phyloP scores from a whole-genome alignment of 2,113 vertebrate genomes.

The Dendropsophus ebraccatus region DNA sequence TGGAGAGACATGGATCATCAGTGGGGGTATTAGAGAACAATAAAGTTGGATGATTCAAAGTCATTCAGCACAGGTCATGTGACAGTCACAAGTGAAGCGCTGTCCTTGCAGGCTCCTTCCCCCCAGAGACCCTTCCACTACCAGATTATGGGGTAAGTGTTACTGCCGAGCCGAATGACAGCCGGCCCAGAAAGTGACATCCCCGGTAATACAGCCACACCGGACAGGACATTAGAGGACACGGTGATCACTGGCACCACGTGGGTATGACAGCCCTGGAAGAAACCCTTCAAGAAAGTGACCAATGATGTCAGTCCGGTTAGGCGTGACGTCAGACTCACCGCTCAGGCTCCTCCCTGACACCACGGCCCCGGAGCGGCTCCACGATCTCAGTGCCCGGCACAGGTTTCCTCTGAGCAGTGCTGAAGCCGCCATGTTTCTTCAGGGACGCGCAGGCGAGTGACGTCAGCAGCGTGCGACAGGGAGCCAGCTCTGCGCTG shows the following conservation, averaged over 20 bases:
- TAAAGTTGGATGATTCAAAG: not conserved
- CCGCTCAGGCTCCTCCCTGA: slow-evolving; percentile 19
- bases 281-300: not conserved
- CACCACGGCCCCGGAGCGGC: not conserved
- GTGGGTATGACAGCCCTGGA: not conserved
- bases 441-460: not conserved
- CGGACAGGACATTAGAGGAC: not conserved
- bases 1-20: no score
- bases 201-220: no score
- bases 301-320: not conserved
- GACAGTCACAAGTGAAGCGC: not conserved
- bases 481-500: no score
- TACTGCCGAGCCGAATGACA: not conserved
- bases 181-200: not conserved
- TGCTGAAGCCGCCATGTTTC: slow-evolving; percentile 46
- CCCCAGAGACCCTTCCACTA: not conserved
- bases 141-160: no score
- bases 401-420: slow-evolving; percentile 25
- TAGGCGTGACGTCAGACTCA: slow-evolving; percentile 20
- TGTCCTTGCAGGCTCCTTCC: not conserved
- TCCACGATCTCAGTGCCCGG: slow-evolving; percentile 20
- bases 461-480: slow-evolving; percentile 23
- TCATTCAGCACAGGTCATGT: not conserved
- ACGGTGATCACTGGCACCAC: slow-evolving; percentile 29
- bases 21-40: not conserved